Conservation (phyloP, 2,797 vertebrate genomes). For the Neoniphon sammara region DNA sequence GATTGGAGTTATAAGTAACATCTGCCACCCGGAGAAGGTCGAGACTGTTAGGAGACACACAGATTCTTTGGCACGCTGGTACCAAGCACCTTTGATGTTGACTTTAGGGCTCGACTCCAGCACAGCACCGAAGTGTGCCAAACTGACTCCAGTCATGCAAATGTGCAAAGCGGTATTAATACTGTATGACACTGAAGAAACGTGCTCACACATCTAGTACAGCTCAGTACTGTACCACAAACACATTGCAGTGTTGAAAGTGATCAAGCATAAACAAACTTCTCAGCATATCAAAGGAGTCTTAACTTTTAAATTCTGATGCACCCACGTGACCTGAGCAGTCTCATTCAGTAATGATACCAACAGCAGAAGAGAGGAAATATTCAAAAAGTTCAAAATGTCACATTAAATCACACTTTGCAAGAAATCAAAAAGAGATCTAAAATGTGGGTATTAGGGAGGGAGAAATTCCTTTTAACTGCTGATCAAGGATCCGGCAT, state of each 20-base stretch:
- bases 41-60: constrained; percentile 12
- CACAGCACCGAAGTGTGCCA: constrained; percentile 39
- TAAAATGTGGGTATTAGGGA: background rate
- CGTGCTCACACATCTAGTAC: constrained; percentile 30
- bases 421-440: constrained; percentile 40
- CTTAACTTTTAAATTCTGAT: background rate
- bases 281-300: background rate
- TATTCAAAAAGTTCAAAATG: background rate
- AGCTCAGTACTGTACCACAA: constrained; percentile 1
- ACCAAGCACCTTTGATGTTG: constrained; percentile 26
- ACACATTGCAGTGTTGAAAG: background rate
- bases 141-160: constrained; percentile 43
- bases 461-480: constrained; percentile 16
- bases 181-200: background rate
- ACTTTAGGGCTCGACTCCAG: constrained; percentile 36
- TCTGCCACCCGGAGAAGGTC: background rate
- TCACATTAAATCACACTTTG: constrained; percentile 3
- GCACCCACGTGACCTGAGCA: background rate
- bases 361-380: background rate
- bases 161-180: constrained; percentile 35
- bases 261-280: background rate
- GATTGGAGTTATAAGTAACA: constrained; percentile 27
- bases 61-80: constrained; percentile 1
- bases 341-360: background rate
- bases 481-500: constrained; percentile 29